Evolutionary conservation across 2,797 vertebrate species (phyloP).

Genomic region (Strix occidentalis): DNA sequence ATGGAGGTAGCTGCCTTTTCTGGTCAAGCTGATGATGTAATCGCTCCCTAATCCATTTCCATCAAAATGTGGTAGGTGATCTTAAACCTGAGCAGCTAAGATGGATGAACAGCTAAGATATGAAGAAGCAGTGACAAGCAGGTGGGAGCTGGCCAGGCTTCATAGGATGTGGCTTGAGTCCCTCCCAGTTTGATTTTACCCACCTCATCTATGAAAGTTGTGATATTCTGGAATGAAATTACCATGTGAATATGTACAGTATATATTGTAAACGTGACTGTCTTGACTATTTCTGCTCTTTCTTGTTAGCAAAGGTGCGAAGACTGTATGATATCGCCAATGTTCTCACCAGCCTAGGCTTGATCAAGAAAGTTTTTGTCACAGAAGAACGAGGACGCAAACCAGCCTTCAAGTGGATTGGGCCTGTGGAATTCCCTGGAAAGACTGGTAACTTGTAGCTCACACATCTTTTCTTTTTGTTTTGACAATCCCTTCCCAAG

Average conservation of each 20-base stretch:
- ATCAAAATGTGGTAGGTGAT: not conserved
- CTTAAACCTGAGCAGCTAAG: not conserved
- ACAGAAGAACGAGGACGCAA: slow-evolving; percentile 89
- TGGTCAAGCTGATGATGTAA: not conserved
- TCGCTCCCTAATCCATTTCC: not conserved
- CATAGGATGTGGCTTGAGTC: not conserved
- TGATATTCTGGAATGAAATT: not conserved
- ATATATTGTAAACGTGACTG: not conserved
- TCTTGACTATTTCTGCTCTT: not conserved
- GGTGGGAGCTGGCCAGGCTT: not conserved
- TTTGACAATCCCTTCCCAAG: not conserved
- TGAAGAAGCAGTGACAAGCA: not conserved
- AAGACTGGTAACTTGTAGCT: slow-evolving; percentile 70
- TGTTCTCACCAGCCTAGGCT: slow-evolving; percentile 88
- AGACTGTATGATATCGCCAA: slow-evolving; percentile 95
- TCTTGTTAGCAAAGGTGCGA: slow-evolving; percentile 87
- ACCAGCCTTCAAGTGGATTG: slow-evolving; percentile 94
- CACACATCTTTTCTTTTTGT: not conserved
- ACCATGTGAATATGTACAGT: not conserved
- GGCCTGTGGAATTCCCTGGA: slow-evolving; percentile 82
- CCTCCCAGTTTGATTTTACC: not conserved
- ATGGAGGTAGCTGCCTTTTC: not conserved
- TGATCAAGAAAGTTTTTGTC: slow-evolving; percentile 92
- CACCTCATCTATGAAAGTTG: not conserved
- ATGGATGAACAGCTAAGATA: not conserved